These are phyloP conservation scores for Babylonia areolata DNA, from an alignment of 1,140 invertebrate genomes.

Conservation along the genomic window DNA sequence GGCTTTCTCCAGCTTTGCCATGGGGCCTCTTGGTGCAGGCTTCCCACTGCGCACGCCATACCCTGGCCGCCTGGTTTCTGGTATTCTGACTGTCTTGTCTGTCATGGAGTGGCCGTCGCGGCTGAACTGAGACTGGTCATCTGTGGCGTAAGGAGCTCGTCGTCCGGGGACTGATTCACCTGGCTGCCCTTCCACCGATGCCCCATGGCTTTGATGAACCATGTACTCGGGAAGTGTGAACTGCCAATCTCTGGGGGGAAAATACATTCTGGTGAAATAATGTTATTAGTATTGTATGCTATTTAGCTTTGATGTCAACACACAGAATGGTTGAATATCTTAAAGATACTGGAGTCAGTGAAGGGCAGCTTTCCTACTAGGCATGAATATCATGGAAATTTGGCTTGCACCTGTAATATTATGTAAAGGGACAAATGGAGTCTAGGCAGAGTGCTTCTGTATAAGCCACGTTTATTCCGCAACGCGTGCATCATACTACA, in stretches of 20 bases:
- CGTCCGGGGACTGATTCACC: conserved; percentile 29
- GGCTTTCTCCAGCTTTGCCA: background rate
- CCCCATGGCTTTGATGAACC: conserved; percentile 66
- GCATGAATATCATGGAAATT: too few relatives aligned
- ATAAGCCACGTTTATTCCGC: too few relatives aligned
- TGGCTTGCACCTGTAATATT: too few relatives aligned
- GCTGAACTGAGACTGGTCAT: conserved; percentile 59
- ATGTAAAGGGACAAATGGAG: too few relatives aligned
- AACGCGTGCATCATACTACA: too few relatives aligned
- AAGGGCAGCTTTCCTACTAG: too few relatives aligned
- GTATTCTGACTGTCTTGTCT: conserved; percentile 68
- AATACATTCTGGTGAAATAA: conserved; percentile 18
- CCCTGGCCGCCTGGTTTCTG: conserved; percentile 61
- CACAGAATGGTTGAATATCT: too few relatives aligned
- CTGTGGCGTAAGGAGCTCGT: conserved; percentile 59
- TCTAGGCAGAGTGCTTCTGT: too few relatives aligned
- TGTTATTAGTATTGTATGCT: background rate
- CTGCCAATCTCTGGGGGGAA: conserved; percentile 63
- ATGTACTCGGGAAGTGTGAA: conserved; percentile 72
- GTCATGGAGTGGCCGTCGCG: conserved; percentile 57
- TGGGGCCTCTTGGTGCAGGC: background rate
- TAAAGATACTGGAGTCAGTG: too few relatives aligned
- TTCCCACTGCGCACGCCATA: conserved; percentile 64
- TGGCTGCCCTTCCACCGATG: conserved; percentile 28
- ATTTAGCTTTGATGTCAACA: too few relatives aligned